These are phyloP conservation scores for Limnephilus rhombicus DNA, from an alignment of 2,888 invertebrate genomes.

Conservation along the genomic window DNA sequence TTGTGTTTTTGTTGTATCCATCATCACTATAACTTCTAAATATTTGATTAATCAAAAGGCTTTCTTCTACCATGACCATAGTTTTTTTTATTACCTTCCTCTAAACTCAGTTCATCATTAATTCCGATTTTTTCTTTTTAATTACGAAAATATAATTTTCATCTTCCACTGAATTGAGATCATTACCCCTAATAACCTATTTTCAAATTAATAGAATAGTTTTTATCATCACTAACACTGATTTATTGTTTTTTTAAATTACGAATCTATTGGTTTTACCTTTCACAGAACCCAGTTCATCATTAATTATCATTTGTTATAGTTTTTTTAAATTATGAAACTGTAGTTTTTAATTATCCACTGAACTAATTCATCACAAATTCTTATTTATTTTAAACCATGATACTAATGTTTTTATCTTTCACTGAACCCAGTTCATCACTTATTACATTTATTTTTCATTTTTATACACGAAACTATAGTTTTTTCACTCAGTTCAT, in stretches of 20 bases:
- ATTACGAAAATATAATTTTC: background rate
- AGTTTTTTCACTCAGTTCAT: too few species aligned
- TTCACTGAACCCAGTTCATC: too few species aligned
- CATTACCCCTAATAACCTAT: background rate
- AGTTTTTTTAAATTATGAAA: background rate
- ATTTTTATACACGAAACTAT: too few species aligned
- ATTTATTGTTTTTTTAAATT: background rate
- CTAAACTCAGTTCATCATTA: background rate
- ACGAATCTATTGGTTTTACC: background rate
- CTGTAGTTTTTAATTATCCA: background rate
- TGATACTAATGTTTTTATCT: too few species aligned
- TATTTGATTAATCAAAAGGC: background rate
- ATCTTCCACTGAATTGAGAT: background rate
- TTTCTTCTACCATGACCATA: background rate
- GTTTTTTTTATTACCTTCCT: background rate
- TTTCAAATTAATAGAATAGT: background rate
- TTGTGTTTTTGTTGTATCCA: constrained; percentile 43
- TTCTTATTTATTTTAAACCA: too few species aligned
- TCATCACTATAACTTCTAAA: background rate
- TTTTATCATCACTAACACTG: background rate
- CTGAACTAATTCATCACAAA: too few species aligned
- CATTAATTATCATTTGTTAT: background rate
- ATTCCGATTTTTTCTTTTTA: background rate
- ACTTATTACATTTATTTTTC: too few species aligned
- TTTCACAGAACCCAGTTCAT: background rate